Conservation (phyloP, 2,113 vertebrate species). For the Urocitellus parryii region DNA sequence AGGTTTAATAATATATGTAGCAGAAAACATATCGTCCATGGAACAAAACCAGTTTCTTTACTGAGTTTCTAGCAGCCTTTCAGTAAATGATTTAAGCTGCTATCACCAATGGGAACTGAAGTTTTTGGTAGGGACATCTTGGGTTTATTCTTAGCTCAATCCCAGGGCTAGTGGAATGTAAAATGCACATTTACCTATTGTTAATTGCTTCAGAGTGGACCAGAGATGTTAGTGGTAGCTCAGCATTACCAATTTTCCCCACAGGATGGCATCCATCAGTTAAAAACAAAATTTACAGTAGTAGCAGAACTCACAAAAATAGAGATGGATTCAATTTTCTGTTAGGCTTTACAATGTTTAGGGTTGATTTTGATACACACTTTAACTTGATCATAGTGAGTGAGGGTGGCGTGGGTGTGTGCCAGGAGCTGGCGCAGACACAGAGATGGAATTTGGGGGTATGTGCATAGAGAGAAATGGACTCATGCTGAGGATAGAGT, state of each 20-base stretch:
- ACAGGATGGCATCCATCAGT: slow-evolving; percentile 87
- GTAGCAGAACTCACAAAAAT: neutral
- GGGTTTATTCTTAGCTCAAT: neutral
- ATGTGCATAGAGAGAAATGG: neutral
- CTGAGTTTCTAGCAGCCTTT: neutral
- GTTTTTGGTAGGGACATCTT: slow-evolving; percentile 18
- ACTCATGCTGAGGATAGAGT: neutral
- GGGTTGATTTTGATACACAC: slow-evolving; percentile 65
- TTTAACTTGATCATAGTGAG: slow-evolving; percentile 57
- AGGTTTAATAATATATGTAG: slow-evolving; percentile 73
- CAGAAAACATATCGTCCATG: neutral
- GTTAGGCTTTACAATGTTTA: neutral
- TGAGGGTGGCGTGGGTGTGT: neutral
- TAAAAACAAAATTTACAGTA: slow-evolving; percentile 59
- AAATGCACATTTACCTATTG: neutral
- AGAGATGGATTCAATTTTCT: slow-evolving; percentile 36
- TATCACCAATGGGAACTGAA: neutral
- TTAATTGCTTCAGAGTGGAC: neutral
- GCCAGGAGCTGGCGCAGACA: slow-evolving; percentile 33
- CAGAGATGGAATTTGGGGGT: neutral
- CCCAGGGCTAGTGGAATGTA: neutral
- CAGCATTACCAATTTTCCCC: slow-evolving; percentile 78
- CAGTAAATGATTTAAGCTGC: neutral
- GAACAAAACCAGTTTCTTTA: neutral
- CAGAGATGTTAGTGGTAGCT: neutral